A percentile compares a stretch with the other conserved stretches of the same genome.
Conservation (phyloP, 2,888 invertebrate species). For the Sacculina carcini region DNA sequence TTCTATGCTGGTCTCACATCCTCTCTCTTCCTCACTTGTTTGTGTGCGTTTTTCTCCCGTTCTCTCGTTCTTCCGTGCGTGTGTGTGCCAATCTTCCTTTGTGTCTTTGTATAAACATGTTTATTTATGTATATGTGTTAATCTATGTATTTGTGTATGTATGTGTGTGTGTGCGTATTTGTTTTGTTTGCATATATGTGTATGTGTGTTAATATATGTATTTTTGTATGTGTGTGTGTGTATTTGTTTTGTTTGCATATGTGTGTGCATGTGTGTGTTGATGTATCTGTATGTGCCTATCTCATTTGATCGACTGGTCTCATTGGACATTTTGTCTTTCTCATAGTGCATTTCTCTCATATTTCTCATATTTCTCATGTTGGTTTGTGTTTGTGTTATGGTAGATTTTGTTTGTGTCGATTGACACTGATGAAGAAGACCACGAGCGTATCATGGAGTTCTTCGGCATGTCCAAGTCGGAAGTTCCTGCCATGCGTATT, state of each 20-base stretch:
- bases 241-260: not conserved
- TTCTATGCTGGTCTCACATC: too few relatives aligned
- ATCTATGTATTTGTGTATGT: conserved; percentile 3
- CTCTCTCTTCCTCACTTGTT: too few relatives aligned
- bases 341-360: too few relatives aligned
- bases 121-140: not conserved
- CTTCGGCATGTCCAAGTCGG: conserved; percentile 93
- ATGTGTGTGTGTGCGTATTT: not conserved
- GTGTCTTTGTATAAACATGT: not conserved
- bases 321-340: too few relatives aligned
- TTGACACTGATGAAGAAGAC: conserved; percentile 82
- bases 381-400: conserved; percentile 6
- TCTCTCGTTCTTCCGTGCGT: too few relatives aligned
- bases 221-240: not conserved
- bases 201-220: not conserved
- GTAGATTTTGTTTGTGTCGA: conserved; percentile 71
- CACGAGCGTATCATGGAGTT: conserved; percentile 94
- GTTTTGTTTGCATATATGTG: not conserved
- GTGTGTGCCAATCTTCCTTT: too few relatives aligned
- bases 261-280: not conserved
- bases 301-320: too few relatives aligned
- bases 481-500: conserved; percentile 62
- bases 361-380: too few relatives aligned
- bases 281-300: conserved; percentile 4
- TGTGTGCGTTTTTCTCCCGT: too few relatives aligned